Evolutionary conservation across 2,888 invertebrate genomes (phyloP), one percentile per base, ranked within the genome.

Genomic region (Aelia acuminata): DNA sequence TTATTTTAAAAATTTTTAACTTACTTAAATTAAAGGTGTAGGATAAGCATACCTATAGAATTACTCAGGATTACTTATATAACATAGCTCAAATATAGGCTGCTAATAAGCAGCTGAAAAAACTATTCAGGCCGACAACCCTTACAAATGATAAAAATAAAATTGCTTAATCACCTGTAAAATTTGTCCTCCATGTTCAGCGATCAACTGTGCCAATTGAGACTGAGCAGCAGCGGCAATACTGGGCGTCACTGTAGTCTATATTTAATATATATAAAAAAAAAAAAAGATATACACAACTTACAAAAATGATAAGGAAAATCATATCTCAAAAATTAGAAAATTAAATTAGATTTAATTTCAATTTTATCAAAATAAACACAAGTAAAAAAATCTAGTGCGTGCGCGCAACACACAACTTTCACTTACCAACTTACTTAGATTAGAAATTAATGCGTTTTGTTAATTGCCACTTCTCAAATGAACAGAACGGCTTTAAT

Each of bases 171-270:
- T 87, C 89, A 91, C 91, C 90, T 91, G 91, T 48, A 91, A 89
- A 57, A 91, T 90, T 31, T 91, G 90, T 57, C 91, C 91, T 84
- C 91, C 91, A 63, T 91, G 91, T 88, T 91, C 91, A 22, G 91
- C 91, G 22, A 91, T 90, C n/a, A 91, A 90, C 84, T 91, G 91
- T 39, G 91, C 91, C 57, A 91, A 87, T 84, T 91, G 91, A 75
- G 90, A 90, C 88, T 91, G 91, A 43, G 91, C 91, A 87, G 91
- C 90, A 49, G 91, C 91, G 22, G 91, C 91, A 49, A 91, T 90
- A 90, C 91, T 91, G 11, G 91, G 91, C 13, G 91, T 91, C 49
- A 91, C 91, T 47, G 89, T 88, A 39, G 85, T 84, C 86, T 89
- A 84, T 88, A 70, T 35, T 70, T 22, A n/a, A n/a, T n/a, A 70